Percentiles rank a stretch among this genome's conserved stretches.
These are phyloP conservation scores for Drosophila pachea DNA, from an alignment of 1,140 invertebrate genomes.

Conservation along the genomic window DNA sequence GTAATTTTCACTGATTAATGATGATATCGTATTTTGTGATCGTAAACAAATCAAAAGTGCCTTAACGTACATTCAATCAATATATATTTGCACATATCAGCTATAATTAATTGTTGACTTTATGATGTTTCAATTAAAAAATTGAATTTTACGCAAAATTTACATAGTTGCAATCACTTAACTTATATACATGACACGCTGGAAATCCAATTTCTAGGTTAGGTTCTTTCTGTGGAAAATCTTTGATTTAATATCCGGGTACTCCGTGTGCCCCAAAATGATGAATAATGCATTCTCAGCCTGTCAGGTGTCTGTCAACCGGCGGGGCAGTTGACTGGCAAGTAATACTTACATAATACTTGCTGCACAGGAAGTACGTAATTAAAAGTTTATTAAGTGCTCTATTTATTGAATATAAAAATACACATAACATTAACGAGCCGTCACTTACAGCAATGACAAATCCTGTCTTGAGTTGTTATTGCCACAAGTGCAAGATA, in stretches of 20 bases:
- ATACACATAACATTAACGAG: constrained; percentile 13
- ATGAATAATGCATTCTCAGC: constrained; percentile 51
- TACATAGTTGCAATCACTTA: constrained; percentile 38
- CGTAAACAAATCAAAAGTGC: constrained; percentile 48
- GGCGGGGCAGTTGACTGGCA: constrained; percentile 3
- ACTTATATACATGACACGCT: constrained; percentile 28
- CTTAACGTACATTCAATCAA: constrained; percentile 19
- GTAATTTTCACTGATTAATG: constrained; percentile 60
- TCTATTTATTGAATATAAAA: constrained; percentile 39
- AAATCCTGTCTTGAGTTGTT: neutral
- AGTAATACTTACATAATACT: neutral
- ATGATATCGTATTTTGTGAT: constrained; percentile 37
- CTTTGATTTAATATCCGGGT: constrained; percentile 31
- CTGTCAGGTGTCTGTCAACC: constrained; percentile 20
- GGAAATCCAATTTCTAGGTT: constrained; percentile 11
- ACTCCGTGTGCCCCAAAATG: constrained; percentile 25
- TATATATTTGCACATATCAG: constrained; percentile 8
- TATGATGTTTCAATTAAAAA: constrained; percentile 54
- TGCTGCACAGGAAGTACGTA: constrained; percentile 42
- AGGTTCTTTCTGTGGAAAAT: neutral
- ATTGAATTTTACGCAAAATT: constrained; percentile 28
- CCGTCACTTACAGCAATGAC: neutral
- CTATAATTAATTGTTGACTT: constrained; percentile 44
- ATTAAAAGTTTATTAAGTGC: constrained; percentile 47
- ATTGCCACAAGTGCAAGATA: neutral